Percentiles rank a stretch among this genome's conserved stretches.
These are phyloP conservation scores for Mythimna loreyi DNA, from an alignment of 2,888 invertebrate species.

Conservation along the genomic window DNA sequence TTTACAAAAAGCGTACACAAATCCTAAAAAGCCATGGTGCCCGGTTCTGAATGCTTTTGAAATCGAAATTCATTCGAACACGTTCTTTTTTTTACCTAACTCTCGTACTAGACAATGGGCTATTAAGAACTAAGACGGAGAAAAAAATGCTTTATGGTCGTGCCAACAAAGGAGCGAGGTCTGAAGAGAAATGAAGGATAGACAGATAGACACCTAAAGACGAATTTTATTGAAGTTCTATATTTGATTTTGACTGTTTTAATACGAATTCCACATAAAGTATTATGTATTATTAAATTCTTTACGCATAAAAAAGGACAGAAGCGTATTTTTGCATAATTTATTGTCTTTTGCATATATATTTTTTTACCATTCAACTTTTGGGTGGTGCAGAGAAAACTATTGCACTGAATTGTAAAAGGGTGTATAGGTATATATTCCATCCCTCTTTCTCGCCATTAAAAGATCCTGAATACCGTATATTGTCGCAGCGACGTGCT, in stretches of 20 bases:
- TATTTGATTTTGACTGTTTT: slow-evolving; percentile 5
- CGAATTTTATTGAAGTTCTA: slow-evolving; percentile 17
- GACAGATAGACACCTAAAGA: slow-evolving; percentile 6
- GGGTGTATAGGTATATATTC: no score
- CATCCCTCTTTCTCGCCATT: no score
- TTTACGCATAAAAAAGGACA: no score
- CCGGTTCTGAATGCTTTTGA: slow-evolving; percentile 16
- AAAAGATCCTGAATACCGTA: no score
- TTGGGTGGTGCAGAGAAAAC: no score
- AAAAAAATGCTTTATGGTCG: neutral
- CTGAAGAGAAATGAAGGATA: slow-evolving; percentile 5
- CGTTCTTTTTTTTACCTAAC: slow-evolving; percentile 21
- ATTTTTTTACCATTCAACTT: no score
- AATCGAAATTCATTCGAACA: slow-evolving; percentile 29
- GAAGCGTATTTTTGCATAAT: no score
- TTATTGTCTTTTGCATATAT: no score
- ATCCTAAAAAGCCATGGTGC: slow-evolving; percentile 11
- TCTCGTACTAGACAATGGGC: slow-evolving; percentile 45
- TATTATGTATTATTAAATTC: no score
- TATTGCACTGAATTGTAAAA: no score
- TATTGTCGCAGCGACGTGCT: no score
- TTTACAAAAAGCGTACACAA: neutral
- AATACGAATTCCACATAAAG: neutral
- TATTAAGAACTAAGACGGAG: slow-evolving; percentile 22
- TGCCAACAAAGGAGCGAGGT: slow-evolving; percentile 8